phyloP scores from a whole-genome alignment of 2,113 vertebrate species.

The Tenebrosternarchus preto region DNA sequence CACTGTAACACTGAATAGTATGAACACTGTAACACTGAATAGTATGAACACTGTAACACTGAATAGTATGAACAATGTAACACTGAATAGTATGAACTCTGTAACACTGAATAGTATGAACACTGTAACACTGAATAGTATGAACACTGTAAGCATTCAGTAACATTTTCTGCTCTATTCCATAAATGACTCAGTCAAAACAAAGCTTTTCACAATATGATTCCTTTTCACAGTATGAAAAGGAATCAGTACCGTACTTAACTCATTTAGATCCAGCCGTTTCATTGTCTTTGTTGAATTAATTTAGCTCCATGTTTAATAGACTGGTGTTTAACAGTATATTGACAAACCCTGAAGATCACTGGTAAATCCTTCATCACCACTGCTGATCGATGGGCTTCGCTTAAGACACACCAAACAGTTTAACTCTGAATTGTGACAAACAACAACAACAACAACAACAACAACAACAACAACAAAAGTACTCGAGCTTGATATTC shows the following conservation, averaged over 20 bases:
- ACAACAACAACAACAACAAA: conserved; percentile 45
- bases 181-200: no score
- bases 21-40: no score
- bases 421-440: conserved; percentile 64
- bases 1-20: no score
- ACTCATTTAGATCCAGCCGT: conserved; percentile 11
- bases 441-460: no score
- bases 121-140: no score
- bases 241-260: not conserved
- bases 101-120: no score
- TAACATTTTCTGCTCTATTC: no score
- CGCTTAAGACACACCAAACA: conserved; percentile 59
- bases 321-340: conserved; percentile 45
- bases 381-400: conserved; percentile 61
- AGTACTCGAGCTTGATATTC: conserved; percentile 52
- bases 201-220: no score
- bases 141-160: not conserved
- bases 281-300: conserved; percentile 13
- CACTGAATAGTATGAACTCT: no score
- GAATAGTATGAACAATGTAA: no score
- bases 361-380: conserved; percentile 59
- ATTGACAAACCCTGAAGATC: conserved; percentile 51
- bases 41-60: no score
- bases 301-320: conserved; percentile 29
- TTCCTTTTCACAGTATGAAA: not conserved